Evolutionary conservation across 2,113 vertebrate genomes (phyloP), one percentile per base, ranked within the genome.

Genomic region (Morphnarchus princeps): DNA sequence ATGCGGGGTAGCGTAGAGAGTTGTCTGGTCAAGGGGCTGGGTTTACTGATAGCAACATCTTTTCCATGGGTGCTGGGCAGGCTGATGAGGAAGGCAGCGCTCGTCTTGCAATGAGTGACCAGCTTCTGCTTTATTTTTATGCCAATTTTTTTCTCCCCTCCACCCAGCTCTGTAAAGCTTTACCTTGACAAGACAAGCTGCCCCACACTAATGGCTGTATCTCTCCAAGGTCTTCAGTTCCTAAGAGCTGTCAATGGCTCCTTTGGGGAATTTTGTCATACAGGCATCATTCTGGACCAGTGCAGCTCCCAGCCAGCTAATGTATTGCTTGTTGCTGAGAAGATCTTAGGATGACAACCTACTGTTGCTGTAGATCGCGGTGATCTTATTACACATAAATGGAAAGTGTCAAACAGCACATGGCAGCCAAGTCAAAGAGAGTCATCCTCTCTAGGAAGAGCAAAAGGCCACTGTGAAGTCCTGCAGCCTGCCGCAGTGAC

Each of bases 101-200:
- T 85, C 15, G 2, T 31, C 34, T 78, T 62, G 40, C 61, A 78
- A 43, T 40, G 55, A 91, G 42, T 42, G 4, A 89, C 49, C 55
- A 59, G 31, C n/a, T 85, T 90, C 89, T 90, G 74, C 59, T 96
- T 74, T 90, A 93, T 90, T 93, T 94, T 96, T 78, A 80, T 42
- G 58, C 15, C 26, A 76, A 52, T 18, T 74, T 74, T n/a, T 47
- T 84, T 62, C 50, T 14, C 40, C 25, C 11, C n/a, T 93, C 49
- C 58, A 47, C 22, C 12, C 49, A 91, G 25, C 25, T 89, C 40
- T 74, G 43, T 77, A 65, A 82, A 73, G 62, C 50, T 88, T 86
- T 70, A 50, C 59, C 10, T 82, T 66, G 49, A 80, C 32, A 38
- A 72, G 63, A 47, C n/a, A 66, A 50, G 73, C 72, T 71, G 43